These are phyloP conservation scores for Zingel zingel DNA, from an alignment of 2,113 vertebrate species.

Conservation along the genomic window DNA sequence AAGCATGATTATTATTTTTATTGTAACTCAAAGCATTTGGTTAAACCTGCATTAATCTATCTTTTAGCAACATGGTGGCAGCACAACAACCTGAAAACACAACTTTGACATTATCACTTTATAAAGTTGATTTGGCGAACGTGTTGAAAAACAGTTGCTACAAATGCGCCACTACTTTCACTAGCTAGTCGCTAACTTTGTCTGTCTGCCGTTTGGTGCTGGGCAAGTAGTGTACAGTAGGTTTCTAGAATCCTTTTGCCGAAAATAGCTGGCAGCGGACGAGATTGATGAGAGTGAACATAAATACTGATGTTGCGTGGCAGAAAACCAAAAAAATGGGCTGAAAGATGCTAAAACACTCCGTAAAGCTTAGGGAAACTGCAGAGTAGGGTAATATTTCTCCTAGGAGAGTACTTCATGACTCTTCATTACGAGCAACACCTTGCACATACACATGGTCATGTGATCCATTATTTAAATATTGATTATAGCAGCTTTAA, in stretches of 20 bases:
- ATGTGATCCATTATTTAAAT: neutral
- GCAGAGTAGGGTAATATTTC: too few species aligned
- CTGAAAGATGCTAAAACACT: too few species aligned
- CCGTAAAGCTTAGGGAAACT: too few species aligned
- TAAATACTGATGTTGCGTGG: neutral
- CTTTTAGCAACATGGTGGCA: neutral
- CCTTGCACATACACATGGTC: too few species aligned
- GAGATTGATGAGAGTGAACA: neutral
- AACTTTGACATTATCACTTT: neutral
- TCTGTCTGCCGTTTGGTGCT: neutral
- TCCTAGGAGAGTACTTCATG: too few species aligned
- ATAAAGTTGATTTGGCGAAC: too few species aligned
- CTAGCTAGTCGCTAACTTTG: too few species aligned
- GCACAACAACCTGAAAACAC: neutral
- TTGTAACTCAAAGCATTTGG: neutral
- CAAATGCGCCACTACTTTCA: too few species aligned
- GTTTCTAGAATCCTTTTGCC: neutral
- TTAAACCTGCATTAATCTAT: neutral
- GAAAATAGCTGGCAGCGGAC: neutral
- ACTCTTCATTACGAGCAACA: too few species aligned
- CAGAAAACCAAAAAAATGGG: neutral
- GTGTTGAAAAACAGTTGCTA: too few species aligned
- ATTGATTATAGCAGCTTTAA: neutral
- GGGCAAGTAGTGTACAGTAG: neutral
- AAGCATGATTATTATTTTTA: neutral